Percentiles rank a stretch among this genome's conserved stretches.
phyloP scores from a whole-genome alignment of 2,113 vertebrate species.

The Junco hyemalis region DNA sequence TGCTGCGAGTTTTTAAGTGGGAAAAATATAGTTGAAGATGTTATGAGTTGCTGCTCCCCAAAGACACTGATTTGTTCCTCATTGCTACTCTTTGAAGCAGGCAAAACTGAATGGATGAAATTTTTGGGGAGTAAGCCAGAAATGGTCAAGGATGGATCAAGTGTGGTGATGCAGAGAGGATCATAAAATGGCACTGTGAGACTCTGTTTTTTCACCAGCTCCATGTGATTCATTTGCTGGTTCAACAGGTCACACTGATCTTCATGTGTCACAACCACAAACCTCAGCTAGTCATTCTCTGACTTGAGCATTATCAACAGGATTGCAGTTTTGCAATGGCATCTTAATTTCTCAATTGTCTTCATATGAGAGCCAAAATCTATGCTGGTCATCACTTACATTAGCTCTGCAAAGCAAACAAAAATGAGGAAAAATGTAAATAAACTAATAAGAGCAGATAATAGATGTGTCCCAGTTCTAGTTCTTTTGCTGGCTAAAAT shows the following conservation, averaged over 20 bases:
- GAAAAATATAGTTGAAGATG: neutral
- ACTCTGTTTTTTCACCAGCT: neutral
- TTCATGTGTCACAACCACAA: neutral
- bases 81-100: neutral
- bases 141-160: neutral
- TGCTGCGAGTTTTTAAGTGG: neutral
- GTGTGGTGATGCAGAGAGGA: neutral
- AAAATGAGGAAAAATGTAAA: neutral
- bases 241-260: conserved; percentile 4
- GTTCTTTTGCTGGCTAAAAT: neutral
- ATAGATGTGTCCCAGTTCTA: neutral
- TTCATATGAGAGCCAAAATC: neutral
- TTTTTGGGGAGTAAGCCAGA: neutral
- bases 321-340: conserved; percentile 16
- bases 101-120: neutral
- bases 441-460: neutral
- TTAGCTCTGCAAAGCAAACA: neutral
- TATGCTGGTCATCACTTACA: neutral
- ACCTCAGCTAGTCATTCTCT: neutral
- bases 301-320: neutral
- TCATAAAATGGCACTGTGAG: neutral
- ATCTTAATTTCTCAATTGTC: conserved; percentile 39
- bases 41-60: neutral
- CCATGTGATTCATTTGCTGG: neutral
- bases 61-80: neutral